Base-by-base conservation (phyloP, 2,888 invertebrate genomes). In the Dryocosmus kuriphilus region DNA sequence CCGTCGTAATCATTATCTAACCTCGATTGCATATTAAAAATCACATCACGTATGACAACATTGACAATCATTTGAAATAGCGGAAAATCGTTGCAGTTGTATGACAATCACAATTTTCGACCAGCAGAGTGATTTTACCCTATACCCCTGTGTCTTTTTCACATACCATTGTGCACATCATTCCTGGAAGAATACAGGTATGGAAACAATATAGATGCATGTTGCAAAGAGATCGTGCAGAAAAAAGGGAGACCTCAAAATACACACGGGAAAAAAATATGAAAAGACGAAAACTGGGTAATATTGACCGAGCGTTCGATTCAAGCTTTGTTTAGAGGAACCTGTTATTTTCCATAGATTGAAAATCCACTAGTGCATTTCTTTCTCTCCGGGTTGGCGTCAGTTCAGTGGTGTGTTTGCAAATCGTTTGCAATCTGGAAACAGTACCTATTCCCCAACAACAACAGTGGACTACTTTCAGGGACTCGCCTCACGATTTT, bases 381-480 rank as follows among this genome's bases (percentile, higher is more conserved):
- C n/a, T 30, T 51, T 71, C 71, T 24, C 30, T 51, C 71, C 19
- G n/a, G n/a, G n/a, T 71, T 51, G 46, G 71, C 71, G 71, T 51
- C 46, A 71, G 46, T 71, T 71, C 71, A 71, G 51, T 71, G 51
- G 71, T 46, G 71, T 71, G 71, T 71, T 71, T 51, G 27, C 71
- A 30, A 71, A 71, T 71, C 71, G 71, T 71, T 71, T 51, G 71
- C 51, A 27, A n/a, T 71, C 71, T 71, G 71, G 11, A 71, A 46
- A 71, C 30, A 71, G 71, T 71, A 27, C 9, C 19, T 51, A 9
- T 41, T 41, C 22, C 9, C 71, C 71, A 51, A 71, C 51, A 71
- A 71, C 30, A 71, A 71, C 51, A 51, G 51, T 30, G 11, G 51
- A 71, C 51, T n/a, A 30, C n/a, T 71, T 71, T 71, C 14, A 51